Evolutionary conservation across 1,140 invertebrate genomes (phyloP).

Genomic region (Macrosteles quadrilineatus): DNA sequence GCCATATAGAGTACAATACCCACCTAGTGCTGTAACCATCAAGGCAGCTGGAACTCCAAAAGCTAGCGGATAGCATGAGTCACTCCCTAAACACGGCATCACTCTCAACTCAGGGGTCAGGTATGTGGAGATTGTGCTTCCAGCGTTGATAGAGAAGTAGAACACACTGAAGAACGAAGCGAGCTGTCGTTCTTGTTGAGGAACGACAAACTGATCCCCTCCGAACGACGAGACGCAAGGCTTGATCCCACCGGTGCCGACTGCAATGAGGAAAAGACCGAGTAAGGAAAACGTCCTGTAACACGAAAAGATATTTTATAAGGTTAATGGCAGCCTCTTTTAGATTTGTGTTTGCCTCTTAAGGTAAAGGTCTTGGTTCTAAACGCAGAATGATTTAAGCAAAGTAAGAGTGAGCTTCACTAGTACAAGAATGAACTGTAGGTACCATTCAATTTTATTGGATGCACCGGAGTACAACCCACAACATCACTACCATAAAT

Average conservation of each 20-base stretch:
- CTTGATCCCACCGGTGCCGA: conserved; percentile 96
- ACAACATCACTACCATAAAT: not conserved
- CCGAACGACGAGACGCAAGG: conserved; percentile 97
- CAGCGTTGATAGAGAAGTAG: conserved; percentile 92
- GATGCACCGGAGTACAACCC: not conserved
- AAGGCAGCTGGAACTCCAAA: conserved; percentile 89
- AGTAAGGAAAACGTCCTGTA: conserved; percentile 70
- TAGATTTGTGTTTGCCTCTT: not conserved
- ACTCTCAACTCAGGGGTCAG: conserved; percentile 86
- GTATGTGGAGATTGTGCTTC: conserved; percentile 86
- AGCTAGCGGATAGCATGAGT: conserved; percentile 85
- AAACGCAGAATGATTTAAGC: too few species aligned
- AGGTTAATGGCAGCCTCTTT: not conserved
- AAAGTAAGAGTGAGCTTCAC: not conserved
- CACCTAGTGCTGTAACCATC: conserved; percentile 80
- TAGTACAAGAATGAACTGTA: not conserved
- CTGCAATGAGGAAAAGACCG: conserved; percentile 80
- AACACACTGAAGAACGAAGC: conserved; percentile 90
- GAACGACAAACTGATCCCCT: conserved; percentile 90
- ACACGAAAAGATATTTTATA: conserved; percentile 37
- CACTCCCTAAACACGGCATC: conserved; percentile 77
- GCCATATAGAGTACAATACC: too few species aligned
- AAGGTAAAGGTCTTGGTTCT: not conserved
- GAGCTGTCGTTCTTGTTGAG: conserved; percentile 73
- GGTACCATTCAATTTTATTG: not conserved